Evolutionary conservation across 1,140 invertebrate genomes (phyloP).

Genomic region (Trichonephila clavipes): DNA sequence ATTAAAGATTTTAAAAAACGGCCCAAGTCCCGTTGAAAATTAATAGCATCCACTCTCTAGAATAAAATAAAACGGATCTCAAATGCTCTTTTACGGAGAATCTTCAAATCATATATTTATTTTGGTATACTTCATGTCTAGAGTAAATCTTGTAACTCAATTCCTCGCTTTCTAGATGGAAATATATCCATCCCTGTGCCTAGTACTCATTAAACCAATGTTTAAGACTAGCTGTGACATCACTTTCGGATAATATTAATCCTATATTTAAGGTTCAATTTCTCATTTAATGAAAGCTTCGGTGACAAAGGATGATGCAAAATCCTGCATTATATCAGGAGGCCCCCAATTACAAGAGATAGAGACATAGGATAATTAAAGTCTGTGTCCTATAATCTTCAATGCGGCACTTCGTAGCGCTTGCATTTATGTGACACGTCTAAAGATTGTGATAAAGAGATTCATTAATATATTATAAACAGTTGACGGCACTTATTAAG

Average conservation of each 20-base stretch:
- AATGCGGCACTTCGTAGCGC: not conserved
- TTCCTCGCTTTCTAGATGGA: not conserved
- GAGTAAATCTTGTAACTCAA: too few species aligned
- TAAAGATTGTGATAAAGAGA: slow-evolving; percentile 44
- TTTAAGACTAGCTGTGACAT: not conserved
- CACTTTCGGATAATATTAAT: slow-evolving; percentile 51
- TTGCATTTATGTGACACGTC: slow-evolving; percentile 1
- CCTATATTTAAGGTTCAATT: slow-evolving; percentile 59
- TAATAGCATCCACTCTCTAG: too few species aligned
- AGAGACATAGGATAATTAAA: slow-evolving; percentile 47
- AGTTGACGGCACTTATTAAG: slow-evolving; percentile 31
- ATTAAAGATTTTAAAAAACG: too few species aligned
- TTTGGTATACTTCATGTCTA: too few species aligned
- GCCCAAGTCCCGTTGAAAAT: too few species aligned
- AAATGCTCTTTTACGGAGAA: too few species aligned
- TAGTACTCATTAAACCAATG: not conserved
- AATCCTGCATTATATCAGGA: slow-evolving; percentile 60
- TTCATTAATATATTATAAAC: slow-evolving; percentile 32
- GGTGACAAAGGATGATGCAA: slow-evolving; percentile 44
- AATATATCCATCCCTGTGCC: not conserved
- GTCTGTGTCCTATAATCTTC: slow-evolving; percentile 30
- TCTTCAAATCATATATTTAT: too few species aligned
- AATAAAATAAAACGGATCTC: too few species aligned
- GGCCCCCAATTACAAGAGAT: slow-evolving; percentile 23
- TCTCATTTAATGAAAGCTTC: slow-evolving; percentile 49